Base-by-base conservation (phyloP, 1,140 invertebrate genomes). In the Cyclina sinensis region DNA sequence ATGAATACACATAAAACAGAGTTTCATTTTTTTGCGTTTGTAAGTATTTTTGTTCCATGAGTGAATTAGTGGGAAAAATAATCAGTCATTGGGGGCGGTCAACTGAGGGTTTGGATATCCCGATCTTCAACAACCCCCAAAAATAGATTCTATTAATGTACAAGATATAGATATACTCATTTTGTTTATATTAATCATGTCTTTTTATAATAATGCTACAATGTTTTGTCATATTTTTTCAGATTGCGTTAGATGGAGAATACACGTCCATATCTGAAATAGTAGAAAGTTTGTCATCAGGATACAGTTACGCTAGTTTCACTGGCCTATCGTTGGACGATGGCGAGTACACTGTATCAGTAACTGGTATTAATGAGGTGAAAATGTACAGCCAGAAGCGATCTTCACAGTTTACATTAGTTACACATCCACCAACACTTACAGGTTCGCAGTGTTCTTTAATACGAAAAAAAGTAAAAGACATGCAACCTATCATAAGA, bases 341-440 rank as follows among this genome's bases (percentile, higher is more conserved):
- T 46, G 81, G 81, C 7, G 21, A 73, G 4, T 84, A 84, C 35
- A 84, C 32, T n/a, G 43, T 84, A 9, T 51, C 81, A 7, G 65
- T 84, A 43, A 51, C 30, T 27, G 81, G 62, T 57, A 32, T 68
- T 32, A 84, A 84, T 57, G 54, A 84, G 51, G 39, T 84, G 18
- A 27, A 84, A 35, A 73, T 84, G 65, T 84, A 70, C n/a, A 84
- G 81, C 27, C n/a, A 84, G 27, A 84, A 84, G 54, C 12, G 5
- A 21, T 30, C 37, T 16, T 9, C 11, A 1, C 21, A 21, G 16
- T 84, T 84, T 24, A 12, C 14, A 1, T 30, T 84, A 24, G 39
- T 70, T 39, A 84, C 81, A 27, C 16, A 4, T 5, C 32, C n/a
- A 27, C 81, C 81, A 30, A 46, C 5, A 21, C 37, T 84, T 1